Evolutionary conservation across 2,888 invertebrate species (phyloP).

Genomic region (Marronus borbonicus): DNA sequence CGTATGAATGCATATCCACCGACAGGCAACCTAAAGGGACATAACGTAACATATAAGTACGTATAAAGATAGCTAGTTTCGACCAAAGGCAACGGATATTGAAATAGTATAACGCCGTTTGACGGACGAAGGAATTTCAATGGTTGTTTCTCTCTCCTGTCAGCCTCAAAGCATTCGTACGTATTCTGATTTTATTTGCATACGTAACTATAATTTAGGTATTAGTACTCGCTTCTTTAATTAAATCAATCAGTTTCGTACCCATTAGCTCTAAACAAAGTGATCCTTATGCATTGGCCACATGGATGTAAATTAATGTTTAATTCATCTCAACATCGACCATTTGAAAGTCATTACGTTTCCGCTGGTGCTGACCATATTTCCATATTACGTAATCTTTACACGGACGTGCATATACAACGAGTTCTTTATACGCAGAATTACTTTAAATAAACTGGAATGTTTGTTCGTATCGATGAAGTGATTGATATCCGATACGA

Average conservation of each 20-base stretch:
- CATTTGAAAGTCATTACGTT: conserved; percentile 10
- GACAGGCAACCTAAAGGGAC: not conserved
- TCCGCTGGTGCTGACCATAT: not conserved
- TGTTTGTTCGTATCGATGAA: not conserved
- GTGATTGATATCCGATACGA: not conserved
- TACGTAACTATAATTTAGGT: conserved; percentile 54
- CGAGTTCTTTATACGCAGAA: not conserved
- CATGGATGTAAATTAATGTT: conserved; percentile 20
- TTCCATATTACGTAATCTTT: conserved; percentile 3
- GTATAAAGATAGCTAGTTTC: not conserved
- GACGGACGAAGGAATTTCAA: conserved; percentile 14
- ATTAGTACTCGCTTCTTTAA: conserved; percentile 54
- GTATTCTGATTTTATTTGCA: conserved; percentile 49
- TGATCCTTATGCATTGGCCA: not conserved
- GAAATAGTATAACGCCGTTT: conserved; percentile 12
- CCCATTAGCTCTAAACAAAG: conserved; percentile 17
- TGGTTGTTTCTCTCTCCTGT: not conserved
- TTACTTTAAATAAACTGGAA: no score
- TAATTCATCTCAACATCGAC: not conserved
- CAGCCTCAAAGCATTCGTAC: not conserved
- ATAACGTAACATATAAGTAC: conserved; percentile 13
- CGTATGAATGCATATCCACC: not conserved
- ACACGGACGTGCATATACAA: not conserved
- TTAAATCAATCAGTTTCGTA: conserved; percentile 53
- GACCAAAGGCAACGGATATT: not conserved